Conservation (phyloP, 2,888 invertebrate species). For the Nycteola revayana region DNA sequence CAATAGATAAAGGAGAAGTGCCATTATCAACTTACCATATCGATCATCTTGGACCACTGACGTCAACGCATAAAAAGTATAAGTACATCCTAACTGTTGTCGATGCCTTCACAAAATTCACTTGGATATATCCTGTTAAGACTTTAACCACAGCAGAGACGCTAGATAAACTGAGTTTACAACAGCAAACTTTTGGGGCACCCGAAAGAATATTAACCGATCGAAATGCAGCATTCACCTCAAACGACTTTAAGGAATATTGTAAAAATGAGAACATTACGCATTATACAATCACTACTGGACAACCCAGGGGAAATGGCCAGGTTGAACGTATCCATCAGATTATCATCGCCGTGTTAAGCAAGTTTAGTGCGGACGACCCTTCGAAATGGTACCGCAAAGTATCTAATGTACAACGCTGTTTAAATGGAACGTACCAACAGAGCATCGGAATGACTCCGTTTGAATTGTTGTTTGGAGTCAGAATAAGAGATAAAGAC, state of each 20-base stretch:
- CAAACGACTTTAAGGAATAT: slow-evolving; percentile 2
- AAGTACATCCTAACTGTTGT: slow-evolving; percentile 4
- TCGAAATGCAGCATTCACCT: slow-evolving; percentile 4
- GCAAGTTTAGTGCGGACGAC: slow-evolving; percentile 17
- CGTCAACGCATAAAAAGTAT: slow-evolving; percentile 2
- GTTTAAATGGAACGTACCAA: slow-evolving; percentile 24
- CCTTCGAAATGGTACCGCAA: slow-evolving; percentile 9
- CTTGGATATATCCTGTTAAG: slow-evolving; percentile 6
- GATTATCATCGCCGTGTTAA: slow-evolving; percentile 15
- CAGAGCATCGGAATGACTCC: slow-evolving; percentile 21
- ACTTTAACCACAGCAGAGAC: slow-evolving; percentile 3
- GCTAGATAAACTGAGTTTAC: background rate
- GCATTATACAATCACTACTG: slow-evolving; percentile 4
- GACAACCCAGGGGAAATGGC: slow-evolving; percentile 7
- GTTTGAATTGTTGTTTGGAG: slow-evolving; percentile 17
- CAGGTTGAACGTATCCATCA: slow-evolving; percentile 7
- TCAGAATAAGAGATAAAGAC: slow-evolving; percentile 19
- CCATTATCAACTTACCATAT: slow-evolving; percentile 3
- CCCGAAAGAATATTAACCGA: slow-evolving; percentile 3
- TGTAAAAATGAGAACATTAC: slow-evolving; percentile 3
- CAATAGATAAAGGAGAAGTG: slow-evolving; percentile 4
- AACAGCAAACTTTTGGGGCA: slow-evolving; percentile 5
- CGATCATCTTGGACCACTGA: slow-evolving; percentile 6
- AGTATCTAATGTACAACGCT: slow-evolving; percentile 6
- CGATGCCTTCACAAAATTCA: slow-evolving; percentile 4